Percentiles rank a stretch among this genome's conserved stretches.
These are phyloP conservation scores for Ancistrus triradiatus DNA, from an alignment of 2,113 vertebrate genomes.

Conservation along the genomic window DNA sequence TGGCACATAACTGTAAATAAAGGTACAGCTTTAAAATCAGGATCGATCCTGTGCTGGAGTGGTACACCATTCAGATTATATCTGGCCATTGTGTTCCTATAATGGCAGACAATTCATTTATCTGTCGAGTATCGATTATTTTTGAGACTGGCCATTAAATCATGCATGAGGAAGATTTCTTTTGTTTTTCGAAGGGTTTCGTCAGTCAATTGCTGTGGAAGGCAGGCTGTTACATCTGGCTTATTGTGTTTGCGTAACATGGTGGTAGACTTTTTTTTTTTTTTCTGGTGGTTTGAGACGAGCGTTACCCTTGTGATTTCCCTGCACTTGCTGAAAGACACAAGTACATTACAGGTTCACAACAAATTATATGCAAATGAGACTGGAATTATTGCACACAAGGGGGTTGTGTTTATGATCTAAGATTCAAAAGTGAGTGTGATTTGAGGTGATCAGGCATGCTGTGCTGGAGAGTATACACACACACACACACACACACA, in stretches of 20 bases:
- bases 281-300: constrained; percentile 28
- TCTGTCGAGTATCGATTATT: no score
- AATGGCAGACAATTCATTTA: not conserved
- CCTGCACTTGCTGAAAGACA: constrained; percentile 34
- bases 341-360: constrained; percentile 48
- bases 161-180: constrained; percentile 5
- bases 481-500: no score
- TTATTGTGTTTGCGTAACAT: constrained; percentile 35
- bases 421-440: constrained; percentile 48
- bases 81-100: not conserved
- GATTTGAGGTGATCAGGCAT: constrained; percentile 54
- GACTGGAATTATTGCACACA: constrained; percentile 55
- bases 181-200: constrained; percentile 14
- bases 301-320: constrained; percentile 46
- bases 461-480: constrained; percentile 28
- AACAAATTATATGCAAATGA: constrained; percentile 65
- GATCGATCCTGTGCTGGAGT: no score
- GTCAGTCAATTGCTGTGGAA: constrained; percentile 13
- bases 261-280: constrained; percentile 39
- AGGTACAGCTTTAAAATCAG: no score
- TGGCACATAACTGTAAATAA: no score
- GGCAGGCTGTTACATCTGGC: constrained; percentile 24
- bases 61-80: no score
- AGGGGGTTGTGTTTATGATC: constrained; percentile 39
- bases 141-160: constrained; percentile 20